A percentile compares a stretch with the other conserved stretches of the same genome.
phyloP scores from a whole-genome alignment of 1,140 invertebrate species.

The Galleria mellonella region DNA sequence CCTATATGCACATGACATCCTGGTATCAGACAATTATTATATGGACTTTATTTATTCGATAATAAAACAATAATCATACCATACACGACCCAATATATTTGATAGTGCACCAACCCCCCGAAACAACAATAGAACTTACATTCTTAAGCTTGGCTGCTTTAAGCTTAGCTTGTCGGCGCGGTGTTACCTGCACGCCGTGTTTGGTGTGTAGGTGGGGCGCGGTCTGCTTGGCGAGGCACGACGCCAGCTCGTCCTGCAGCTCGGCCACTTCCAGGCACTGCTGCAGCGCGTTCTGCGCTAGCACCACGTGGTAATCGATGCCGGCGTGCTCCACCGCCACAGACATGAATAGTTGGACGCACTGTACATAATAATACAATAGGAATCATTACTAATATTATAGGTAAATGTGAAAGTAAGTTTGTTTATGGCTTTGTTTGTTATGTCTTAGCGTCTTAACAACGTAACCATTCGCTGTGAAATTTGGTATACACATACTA shows the following conservation, averaged over 20 bases:
- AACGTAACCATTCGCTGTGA: too few species aligned
- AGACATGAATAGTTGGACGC: constrained; percentile 95
- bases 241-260: constrained; percentile 93
- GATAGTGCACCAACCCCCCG: too few species aligned
- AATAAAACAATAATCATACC: constrained; percentile 14
- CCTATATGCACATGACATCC: too few species aligned
- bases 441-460: too few species aligned
- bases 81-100: neutral
- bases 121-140: constrained; percentile 43
- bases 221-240: constrained; percentile 93
- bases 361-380: constrained; percentile 75
- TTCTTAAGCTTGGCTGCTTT: constrained; percentile 58
- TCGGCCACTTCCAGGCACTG: constrained; percentile 92
- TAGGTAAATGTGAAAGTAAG: too few species aligned
- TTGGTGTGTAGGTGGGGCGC: constrained; percentile 89
- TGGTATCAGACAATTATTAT: too few species aligned
- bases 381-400: too few species aligned
- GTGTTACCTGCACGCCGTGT: constrained; percentile 93
- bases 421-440: too few species aligned
- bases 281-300: constrained; percentile 95
- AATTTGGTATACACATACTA: too few species aligned
- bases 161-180: constrained; percentile 12
- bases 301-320: constrained; percentile 95
- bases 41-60: too few species aligned
- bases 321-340: constrained; percentile 94